Conservation (phyloP, 53 echinoderm and acorn worm species). For the Zoroaster sp. region DNA sequence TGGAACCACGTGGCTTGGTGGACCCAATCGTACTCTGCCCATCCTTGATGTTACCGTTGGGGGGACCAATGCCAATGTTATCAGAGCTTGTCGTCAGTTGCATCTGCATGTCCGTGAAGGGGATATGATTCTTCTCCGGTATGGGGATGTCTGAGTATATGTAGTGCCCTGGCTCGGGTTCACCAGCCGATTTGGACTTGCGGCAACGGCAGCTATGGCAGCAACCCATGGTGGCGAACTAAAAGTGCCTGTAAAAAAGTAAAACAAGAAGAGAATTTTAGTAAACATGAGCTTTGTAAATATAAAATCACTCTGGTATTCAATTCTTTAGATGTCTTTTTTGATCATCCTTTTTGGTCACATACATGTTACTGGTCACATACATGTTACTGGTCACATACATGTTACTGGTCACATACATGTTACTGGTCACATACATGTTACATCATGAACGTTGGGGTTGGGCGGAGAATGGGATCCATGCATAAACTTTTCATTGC, state of each 20-base stretch:
- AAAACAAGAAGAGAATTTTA: not conserved
- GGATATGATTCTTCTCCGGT: conserved; percentile 63
- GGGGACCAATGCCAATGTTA: not conserved
- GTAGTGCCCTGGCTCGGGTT: conserved; percentile 77
- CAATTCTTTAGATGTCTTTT: not conserved
- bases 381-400: too few relatives aligned
- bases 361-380: too few relatives aligned
- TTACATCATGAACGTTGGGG: too few relatives aligned
- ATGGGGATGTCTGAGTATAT: conserved; percentile 79
- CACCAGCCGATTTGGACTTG: conserved; percentile 62
- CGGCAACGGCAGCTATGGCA: conserved; percentile 92
- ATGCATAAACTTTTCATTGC: too few relatives aligned
- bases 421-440: too few relatives aligned
- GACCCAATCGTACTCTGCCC: conserved; percentile 40
- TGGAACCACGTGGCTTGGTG: conserved; percentile 72
- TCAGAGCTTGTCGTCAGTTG: conserved; percentile 62
- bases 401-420: too few relatives aligned
- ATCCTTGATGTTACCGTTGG: conserved; percentile 60
- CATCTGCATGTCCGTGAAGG: conserved; percentile 78
- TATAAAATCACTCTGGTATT: not conserved
- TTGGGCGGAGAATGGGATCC: too few relatives aligned
- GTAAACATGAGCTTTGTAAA: not conserved
- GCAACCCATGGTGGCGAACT: conserved; percentile 83
- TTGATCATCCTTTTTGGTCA: too few relatives aligned
- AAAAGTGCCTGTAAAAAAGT: conserved; percentile 1